phyloP scores from a whole-genome alignment of 2,113 vertebrate genomes.

The Taxidea taxus region DNA sequence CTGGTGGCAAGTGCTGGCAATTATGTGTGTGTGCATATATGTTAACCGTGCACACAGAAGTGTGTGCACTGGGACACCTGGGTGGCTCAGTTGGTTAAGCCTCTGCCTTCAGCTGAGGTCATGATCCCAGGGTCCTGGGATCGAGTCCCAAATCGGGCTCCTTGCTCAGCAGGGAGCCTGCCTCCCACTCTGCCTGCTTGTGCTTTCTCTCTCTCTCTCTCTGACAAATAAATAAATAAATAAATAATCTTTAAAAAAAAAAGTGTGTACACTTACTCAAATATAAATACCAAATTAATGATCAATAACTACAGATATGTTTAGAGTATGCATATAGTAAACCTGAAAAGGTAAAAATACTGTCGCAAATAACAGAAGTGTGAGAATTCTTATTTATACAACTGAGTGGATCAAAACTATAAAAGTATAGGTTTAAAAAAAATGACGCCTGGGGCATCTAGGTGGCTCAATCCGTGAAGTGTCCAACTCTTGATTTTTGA shows the following conservation, averaged over 20 bases:
- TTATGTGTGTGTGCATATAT: fast-evolving
- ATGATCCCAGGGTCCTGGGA: too few species aligned
- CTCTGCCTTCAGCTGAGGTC: too few species aligned
- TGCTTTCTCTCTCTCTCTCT: too few species aligned
- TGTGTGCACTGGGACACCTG: too few species aligned
- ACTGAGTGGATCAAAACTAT: not conserved
- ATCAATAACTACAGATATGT: not conserved
- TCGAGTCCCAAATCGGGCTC: too few species aligned
- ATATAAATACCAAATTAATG: not conserved
- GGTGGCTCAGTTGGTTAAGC: too few species aligned
- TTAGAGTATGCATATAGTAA: not conserved
- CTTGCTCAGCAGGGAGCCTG: too few species aligned
- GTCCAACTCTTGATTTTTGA: not conserved
- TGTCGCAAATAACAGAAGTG: not conserved
- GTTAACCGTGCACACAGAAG: not conserved
- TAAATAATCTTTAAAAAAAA: too few species aligned
- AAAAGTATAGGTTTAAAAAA: not conserved
- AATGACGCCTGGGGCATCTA: not conserved
- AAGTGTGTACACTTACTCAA: not conserved
- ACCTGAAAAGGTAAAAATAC: not conserved
- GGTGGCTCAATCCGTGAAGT: not conserved
- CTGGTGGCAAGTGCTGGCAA: not conserved
- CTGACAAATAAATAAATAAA: too few species aligned
- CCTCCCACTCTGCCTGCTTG: too few species aligned
- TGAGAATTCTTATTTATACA: not conserved